A percentile compares a stretch with the other conserved stretches of the same genome.
Conservation (phyloP, 2,113 vertebrate species). For the Chaetorhynchus papuensis region DNA sequence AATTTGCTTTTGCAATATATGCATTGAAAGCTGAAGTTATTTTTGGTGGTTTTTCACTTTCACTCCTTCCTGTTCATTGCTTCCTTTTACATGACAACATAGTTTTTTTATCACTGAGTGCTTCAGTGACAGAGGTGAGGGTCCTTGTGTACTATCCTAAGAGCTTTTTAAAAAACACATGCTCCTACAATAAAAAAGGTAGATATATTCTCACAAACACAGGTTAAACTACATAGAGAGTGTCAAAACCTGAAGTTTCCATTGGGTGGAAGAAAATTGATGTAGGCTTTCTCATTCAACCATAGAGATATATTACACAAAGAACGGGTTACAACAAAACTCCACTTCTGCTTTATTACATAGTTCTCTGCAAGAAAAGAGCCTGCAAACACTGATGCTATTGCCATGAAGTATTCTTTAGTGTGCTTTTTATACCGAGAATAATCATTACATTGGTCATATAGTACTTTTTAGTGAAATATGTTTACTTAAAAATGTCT, state of each 20-base stretch:
- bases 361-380: not conserved
- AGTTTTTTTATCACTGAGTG: not conserved
- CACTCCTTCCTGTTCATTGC: not conserved
- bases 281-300: not conserved
- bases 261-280: not conserved
- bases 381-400: not conserved
- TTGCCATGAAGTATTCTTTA: not conserved
- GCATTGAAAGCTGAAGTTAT: not conserved
- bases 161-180: not conserved
- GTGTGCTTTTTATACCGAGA: not conserved
- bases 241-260: not conserved
- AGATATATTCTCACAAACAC: not conserved
- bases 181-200: not conserved
- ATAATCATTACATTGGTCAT: not conserved
- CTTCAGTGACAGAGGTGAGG: not conserved
- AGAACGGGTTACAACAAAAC: not conserved
- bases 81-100: not conserved
- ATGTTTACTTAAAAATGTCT: not conserved
- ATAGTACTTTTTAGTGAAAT: not conserved
- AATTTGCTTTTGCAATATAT: not conserved
- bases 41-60: not conserved
- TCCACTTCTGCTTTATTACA: not conserved
- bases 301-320: not conserved
- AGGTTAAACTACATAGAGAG: not conserved
- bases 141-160: not conserved